These are phyloP conservation scores for Dendroctonus valens DNA, from an alignment of 1,140 invertebrate genomes.

Conservation along the genomic window DNA sequence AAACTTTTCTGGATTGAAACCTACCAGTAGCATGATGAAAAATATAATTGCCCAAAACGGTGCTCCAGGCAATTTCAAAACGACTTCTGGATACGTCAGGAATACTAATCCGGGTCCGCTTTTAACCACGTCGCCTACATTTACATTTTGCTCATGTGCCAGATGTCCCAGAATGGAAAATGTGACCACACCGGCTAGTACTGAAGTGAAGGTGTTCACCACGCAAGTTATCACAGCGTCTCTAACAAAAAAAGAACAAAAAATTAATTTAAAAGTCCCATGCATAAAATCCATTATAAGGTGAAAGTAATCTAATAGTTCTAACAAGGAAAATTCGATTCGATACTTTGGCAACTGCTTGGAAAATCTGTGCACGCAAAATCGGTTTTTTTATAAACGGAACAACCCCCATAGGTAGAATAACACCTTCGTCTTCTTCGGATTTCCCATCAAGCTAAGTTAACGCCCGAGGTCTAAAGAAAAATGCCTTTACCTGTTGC, in stretches of 20 bases:
- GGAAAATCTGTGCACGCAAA: no score
- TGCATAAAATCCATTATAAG: no score
- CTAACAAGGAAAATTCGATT: no score
- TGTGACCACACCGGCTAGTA: conserved; percentile 63
- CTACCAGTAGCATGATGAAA: conserved; percentile 66
- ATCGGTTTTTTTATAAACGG: no score
- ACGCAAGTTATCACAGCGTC: conserved; percentile 65
- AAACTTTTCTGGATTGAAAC: neutral
- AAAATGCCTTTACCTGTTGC: neutral
- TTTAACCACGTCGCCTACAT: conserved; percentile 60
- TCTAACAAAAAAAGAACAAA: conserved; percentile 49
- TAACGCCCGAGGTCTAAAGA: no score
- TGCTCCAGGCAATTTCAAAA: conserved; percentile 62
- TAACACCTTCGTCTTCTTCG: no score
- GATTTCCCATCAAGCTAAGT: no score
- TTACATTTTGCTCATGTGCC: conserved; percentile 54
- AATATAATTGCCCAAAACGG: conserved; percentile 63
- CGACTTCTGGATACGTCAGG: conserved; percentile 67
- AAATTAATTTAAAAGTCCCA: neutral
- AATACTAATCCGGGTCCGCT: conserved; percentile 67
- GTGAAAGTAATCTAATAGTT: no score
- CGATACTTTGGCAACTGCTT: no score
- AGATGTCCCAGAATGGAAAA: conserved; percentile 66
- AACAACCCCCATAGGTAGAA: no score
- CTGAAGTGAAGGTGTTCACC: conserved; percentile 64